Evolutionary conservation across 2,888 invertebrate genomes (phyloP).

Genomic region (Spialia ferax): DNA sequence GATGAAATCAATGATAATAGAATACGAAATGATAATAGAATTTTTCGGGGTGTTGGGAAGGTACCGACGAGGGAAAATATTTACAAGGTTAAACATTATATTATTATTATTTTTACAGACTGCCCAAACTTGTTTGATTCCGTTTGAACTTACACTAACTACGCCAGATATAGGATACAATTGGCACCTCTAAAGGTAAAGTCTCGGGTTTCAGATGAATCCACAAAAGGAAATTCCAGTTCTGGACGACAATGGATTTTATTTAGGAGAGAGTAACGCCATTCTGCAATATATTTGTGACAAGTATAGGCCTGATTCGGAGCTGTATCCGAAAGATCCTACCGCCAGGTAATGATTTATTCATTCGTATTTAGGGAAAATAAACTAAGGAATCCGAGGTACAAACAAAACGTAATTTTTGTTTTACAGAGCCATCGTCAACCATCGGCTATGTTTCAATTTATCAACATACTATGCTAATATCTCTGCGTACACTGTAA

Average conservation of each 20-base stretch:
- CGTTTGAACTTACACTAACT: slow-evolving; percentile 12
- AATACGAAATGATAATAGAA: too few relatives aligned
- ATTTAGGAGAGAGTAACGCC: slow-evolving; percentile 91
- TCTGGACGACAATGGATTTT: slow-evolving; percentile 92
- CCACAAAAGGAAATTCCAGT: slow-evolving; percentile 93
- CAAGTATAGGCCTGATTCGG: slow-evolving; percentile 89
- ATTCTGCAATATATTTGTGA: slow-evolving; percentile 92
- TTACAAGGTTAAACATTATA: too few relatives aligned
- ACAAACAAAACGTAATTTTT: background rate
- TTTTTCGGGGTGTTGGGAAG: too few relatives aligned
- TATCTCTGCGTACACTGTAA: slow-evolving; percentile 89
- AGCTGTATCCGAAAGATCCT: slow-evolving; percentile 91
- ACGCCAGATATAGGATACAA: too few relatives aligned
- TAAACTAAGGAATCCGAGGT: too few relatives aligned
- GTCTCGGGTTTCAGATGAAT: slow-evolving; percentile 85
- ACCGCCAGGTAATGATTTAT: slow-evolving; percentile 69
- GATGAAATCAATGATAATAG: too few relatives aligned
- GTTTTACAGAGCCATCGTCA: slow-evolving; percentile 89
- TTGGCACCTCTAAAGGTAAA: too few relatives aligned
- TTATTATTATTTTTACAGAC: too few relatives aligned
- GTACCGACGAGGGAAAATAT: too few relatives aligned
- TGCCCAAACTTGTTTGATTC: too few relatives aligned
- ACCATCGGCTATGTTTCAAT: slow-evolving; percentile 93
- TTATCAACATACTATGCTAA: slow-evolving; percentile 91
- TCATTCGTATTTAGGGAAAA: too few relatives aligned